Percentiles rank a stretch among this genome's conserved stretches.
Evolutionary conservation across 1,140 invertebrate species (phyloP).

Genomic region (Phymastichus coffea): DNA sequence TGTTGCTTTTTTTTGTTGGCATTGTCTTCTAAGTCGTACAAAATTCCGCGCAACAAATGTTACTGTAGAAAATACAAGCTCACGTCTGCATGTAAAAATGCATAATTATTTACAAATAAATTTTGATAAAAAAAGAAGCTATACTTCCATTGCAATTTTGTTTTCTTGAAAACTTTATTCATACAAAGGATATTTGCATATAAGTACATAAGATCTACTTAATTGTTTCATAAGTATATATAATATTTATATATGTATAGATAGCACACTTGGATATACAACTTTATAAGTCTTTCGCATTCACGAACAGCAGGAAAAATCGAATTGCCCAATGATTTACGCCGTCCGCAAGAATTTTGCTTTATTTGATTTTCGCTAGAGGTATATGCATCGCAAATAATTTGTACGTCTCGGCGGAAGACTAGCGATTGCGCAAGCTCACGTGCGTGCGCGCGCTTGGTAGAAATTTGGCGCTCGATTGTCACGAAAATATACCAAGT

Average conservation of each 20-base stretch:
- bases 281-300: slow-evolving; percentile 2
- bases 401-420: slow-evolving; percentile 18
- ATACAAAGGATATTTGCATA: slow-evolving; percentile 2
- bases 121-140: too few relatives aligned
- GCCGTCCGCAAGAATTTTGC: background rate
- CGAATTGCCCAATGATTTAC: slow-evolving; percentile 10
- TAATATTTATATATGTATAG: slow-evolving; percentile 3
- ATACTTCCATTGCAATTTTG: background rate
- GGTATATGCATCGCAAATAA: background rate
- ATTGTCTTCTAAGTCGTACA: background rate
- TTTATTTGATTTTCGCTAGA: background rate
- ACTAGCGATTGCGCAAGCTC: slow-evolving; percentile 11
- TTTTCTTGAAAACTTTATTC: background rate
- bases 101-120: background rate
- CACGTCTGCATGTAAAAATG: too few relatives aligned
- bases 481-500: background rate
- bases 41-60: background rate
- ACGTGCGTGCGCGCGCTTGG: background rate
- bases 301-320: slow-evolving; percentile 15
- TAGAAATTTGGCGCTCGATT: slow-evolving; percentile 4
- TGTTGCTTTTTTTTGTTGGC: background rate
- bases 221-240: slow-evolving; percentile 29
- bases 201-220: too few relatives aligned
- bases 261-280: background rate
- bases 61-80: slow-evolving; percentile 3